Conservation (phyloP, 2,888 invertebrate species). For the Hyposoter didymator region DNA sequence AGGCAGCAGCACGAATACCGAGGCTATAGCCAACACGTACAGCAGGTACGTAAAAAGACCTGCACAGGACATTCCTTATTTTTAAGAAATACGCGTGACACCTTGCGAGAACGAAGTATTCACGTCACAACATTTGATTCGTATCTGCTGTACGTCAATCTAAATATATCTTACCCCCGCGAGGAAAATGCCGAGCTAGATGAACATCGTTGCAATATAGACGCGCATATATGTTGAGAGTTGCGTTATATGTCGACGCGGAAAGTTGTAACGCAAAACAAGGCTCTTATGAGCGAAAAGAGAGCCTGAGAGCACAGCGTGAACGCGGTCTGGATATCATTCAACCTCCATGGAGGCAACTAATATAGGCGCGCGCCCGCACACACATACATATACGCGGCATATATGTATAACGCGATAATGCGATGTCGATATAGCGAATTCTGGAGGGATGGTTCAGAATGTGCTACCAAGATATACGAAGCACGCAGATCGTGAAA, state of each 20-base stretch:
- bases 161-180: too few relatives aligned
- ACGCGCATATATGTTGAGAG: neutral
- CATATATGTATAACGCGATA: neutral
- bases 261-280: conserved; percentile 64
- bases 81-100: too few relatives aligned
- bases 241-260: conserved; percentile 27
- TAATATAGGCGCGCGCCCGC: neutral
- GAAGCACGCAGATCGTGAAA: neutral
- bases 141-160: neutral
- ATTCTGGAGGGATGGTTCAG: neutral
- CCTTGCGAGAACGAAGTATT: too few relatives aligned
- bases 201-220: neutral
- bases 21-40: conserved; percentile 25
- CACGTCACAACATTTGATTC: neutral
- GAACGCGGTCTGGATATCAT: conserved; percentile 55
- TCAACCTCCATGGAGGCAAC: conserved; percentile 30
- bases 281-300: conserved; percentile 56
- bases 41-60: too few relatives aligned
- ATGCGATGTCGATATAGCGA: too few relatives aligned
- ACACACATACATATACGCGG: neutral
- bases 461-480: neutral
- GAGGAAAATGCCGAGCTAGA: neutral
- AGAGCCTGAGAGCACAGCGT: conserved; percentile 30
- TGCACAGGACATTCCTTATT: too few relatives aligned
- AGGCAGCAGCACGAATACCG: conserved; percentile 7